These are phyloP conservation scores for Passer domesticus DNA, from an alignment of 2,113 vertebrate species.

Conservation along the genomic window DNA sequence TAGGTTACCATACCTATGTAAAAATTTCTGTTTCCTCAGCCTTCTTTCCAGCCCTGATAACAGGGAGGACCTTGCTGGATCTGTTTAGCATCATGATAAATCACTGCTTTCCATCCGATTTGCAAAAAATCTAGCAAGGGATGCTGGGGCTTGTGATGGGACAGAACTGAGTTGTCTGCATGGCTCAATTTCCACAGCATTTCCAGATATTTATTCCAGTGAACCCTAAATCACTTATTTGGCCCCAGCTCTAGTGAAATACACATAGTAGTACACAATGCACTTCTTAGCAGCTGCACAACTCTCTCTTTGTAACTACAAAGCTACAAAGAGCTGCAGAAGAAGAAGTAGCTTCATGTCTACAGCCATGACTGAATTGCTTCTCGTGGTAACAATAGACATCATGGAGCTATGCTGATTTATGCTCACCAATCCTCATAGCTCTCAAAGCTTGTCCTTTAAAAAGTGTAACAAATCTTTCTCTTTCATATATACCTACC, in stretches of 20 bases:
- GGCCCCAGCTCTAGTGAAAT: background rate
- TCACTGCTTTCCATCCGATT: background rate
- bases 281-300: background rate
- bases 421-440: background rate
- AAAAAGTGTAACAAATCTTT: background rate
- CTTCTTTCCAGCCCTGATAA: background rate
- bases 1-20: background rate
- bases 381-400: background rate
- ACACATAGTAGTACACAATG: background rate
- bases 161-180: background rate
- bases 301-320: background rate
- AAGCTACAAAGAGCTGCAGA: accelerated
- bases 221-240: background rate
- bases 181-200: background rate
- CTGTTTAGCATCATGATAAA: background rate
- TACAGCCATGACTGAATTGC: background rate
- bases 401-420: accelerated
- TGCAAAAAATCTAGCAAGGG: background rate
- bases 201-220: background rate
- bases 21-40: background rate
- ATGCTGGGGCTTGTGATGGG: background rate
- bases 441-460: background rate
- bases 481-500: background rate
- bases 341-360: background rate
- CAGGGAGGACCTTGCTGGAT: background rate